Evolutionary conservation across 2,888 invertebrate species (phyloP).

Genomic region (Barypeithes pellucidus): DNA sequence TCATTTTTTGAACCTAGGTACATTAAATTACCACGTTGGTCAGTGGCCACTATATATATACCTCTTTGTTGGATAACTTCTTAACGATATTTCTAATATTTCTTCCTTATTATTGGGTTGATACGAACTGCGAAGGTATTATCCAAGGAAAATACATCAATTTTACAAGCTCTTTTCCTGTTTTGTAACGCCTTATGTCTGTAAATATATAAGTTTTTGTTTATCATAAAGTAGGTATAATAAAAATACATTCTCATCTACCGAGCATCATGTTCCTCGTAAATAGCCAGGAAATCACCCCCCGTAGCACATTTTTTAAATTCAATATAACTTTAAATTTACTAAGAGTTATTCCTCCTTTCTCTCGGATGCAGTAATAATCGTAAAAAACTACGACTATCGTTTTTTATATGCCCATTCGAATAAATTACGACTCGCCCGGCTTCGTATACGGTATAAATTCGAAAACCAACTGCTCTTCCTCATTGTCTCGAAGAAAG

Average conservation of each 20-base stretch:
- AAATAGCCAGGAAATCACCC: slow-evolving; percentile 20
- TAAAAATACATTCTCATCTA: slow-evolving; percentile 11
- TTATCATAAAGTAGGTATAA: not conserved
- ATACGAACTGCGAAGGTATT: no score
- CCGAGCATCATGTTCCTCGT: slow-evolving; percentile 17
- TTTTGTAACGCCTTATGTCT: not conserved
- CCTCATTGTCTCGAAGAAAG: slow-evolving; percentile 47
- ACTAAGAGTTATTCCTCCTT: slow-evolving; percentile 42
- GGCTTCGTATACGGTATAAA: slow-evolving; percentile 43
- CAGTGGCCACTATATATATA: no score
- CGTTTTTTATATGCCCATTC: slow-evolving; percentile 52
- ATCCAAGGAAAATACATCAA: no score
- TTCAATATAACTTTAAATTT: slow-evolving; percentile 41
- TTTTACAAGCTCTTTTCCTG: no score
- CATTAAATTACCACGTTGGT: no score
- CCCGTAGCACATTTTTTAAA: slow-evolving; percentile 29
- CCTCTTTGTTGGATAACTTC: no score
- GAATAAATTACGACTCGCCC: slow-evolving; percentile 50
- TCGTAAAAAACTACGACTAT: slow-evolving; percentile 55
- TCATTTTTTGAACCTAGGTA: no score
- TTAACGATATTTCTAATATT: no score
- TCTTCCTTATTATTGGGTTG: no score
- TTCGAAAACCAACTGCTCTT: slow-evolving; percentile 51
- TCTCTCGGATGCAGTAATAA: slow-evolving; percentile 42
- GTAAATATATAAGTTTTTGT: not conserved